Percentiles rank a stretch among this genome's conserved stretches.
These are phyloP conservation scores for Arvicola amphibius DNA, from an alignment of 2,797 vertebrate species.

Conservation along the genomic window DNA sequence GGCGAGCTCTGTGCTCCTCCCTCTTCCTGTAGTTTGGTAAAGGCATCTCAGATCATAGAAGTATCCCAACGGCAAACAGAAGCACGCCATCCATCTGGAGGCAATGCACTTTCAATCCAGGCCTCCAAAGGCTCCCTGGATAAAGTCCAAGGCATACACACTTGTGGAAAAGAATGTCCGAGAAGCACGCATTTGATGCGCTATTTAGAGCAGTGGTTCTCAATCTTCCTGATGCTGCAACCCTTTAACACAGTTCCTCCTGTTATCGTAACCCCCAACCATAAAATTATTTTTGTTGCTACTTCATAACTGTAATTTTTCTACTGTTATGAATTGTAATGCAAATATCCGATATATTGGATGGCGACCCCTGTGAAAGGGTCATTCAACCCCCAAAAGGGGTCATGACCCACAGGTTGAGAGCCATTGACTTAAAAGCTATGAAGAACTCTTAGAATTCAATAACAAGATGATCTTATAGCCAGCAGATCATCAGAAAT, in stretches of 20 bases:
- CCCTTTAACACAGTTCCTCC: background rate
- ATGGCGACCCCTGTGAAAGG: background rate
- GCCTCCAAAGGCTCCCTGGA: background rate
- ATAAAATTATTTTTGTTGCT: background rate
- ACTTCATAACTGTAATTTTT: background rate
- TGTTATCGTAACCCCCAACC: too few relatives aligned
- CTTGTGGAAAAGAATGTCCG: background rate
- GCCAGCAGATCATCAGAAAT: background rate
- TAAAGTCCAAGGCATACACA: background rate
- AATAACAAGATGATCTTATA: background rate
- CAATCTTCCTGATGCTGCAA: background rate
- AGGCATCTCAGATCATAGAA: background rate
- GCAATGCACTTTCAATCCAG: background rate
- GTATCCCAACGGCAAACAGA: background rate
- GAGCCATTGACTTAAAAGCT: background rate
- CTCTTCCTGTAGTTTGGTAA: background rate
- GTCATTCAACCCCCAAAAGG: too few relatives aligned
- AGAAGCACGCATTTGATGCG: conserved; percentile 19
- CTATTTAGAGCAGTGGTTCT: background rate
- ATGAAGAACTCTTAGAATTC: background rate
- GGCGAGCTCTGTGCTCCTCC: background rate
- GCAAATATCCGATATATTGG: background rate
- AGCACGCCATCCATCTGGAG: background rate
- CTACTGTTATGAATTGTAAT: background rate
- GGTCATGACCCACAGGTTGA: background rate